Conservation (phyloP, 1,140 invertebrate genomes). For the Pogonognathellus flavescens region DNA sequence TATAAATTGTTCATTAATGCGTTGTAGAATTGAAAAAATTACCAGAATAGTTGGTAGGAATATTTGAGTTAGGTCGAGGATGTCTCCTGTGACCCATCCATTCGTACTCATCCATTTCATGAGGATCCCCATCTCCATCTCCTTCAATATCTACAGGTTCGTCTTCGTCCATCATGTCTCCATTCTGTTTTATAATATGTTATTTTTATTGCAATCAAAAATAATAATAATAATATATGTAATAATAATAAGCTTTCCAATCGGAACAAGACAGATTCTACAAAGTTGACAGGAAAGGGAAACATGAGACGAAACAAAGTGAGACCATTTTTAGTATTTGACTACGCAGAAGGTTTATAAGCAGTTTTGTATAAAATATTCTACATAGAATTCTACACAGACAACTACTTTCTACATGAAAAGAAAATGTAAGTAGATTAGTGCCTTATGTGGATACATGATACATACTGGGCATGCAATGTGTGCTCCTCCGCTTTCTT, state of each 20-base stretch:
- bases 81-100: slow-evolving; percentile 83
- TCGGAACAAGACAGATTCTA: too few species aligned
- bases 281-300: too few species aligned
- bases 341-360: too few species aligned
- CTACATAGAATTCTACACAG: background rate
- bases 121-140: slow-evolving; percentile 74
- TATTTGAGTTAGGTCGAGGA: slow-evolving; percentile 79
- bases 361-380: background rate
- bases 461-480: slow-evolving; percentile 81
- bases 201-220: too few species aligned
- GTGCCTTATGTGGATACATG: slow-evolving; percentile 75
- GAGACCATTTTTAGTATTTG: too few species aligned
- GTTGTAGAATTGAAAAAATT: slow-evolving; percentile 14
- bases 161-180: slow-evolving; percentile 74
- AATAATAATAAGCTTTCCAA: too few species aligned
- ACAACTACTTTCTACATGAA: slow-evolving; percentile 75
- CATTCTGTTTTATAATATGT: slow-evolving; percentile 67
- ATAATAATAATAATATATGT: too few species aligned
- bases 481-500: slow-evolving; percentile 73
- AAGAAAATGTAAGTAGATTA: slow-evolving; percentile 80
- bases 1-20: too few species aligned
- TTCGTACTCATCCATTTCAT: slow-evolving; percentile 83
- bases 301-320: background rate
- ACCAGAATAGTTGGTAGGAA: slow-evolving; percentile 72
- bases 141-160: slow-evolving; percentile 79